These are phyloP conservation scores for Conus ventricosus DNA, from an alignment of 1,140 invertebrate species.

Conservation along the genomic window DNA sequence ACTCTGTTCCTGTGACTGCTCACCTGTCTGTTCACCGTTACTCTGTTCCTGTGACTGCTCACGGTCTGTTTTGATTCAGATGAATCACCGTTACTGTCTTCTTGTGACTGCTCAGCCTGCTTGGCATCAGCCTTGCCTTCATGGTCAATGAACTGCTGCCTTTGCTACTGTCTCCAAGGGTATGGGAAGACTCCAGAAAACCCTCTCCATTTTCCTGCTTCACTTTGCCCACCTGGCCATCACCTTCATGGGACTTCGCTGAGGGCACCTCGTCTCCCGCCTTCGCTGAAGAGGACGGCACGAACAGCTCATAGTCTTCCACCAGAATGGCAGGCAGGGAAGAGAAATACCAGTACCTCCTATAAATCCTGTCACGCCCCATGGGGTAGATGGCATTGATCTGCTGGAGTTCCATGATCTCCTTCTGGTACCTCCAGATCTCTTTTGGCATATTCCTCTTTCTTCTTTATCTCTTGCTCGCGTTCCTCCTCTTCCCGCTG, in stretches of 20 bases:
- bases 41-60: too few relatives aligned
- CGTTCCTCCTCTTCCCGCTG: constrained; percentile 64
- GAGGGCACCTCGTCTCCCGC: constrained; percentile 45
- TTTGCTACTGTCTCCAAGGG: too few relatives aligned
- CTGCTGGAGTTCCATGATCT: constrained; percentile 75
- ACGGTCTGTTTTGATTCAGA: not conserved
- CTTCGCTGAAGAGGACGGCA: not conserved
- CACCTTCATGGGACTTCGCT: constrained; percentile 74
- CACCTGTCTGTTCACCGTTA: not conserved
- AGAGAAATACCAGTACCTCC: constrained; percentile 89
- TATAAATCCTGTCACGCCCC: constrained; percentile 89
- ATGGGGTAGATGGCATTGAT: constrained; percentile 77
- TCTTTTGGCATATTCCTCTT: constrained; percentile 68
- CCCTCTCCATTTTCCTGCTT: constrained; percentile 47
- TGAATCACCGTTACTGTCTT: not conserved
- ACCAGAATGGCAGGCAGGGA: constrained; percentile 84
- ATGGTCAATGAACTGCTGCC: constrained; percentile 1
- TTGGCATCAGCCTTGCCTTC: not conserved
- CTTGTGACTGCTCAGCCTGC: not conserved
- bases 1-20: not conserved
- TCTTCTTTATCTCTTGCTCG: constrained; percentile 71
- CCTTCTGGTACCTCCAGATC: constrained; percentile 80
- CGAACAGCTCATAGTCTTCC: constrained; percentile 66
- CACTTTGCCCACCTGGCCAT: constrained; percentile 85
- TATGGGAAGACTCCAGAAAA: too few relatives aligned